Conservation (phyloP, 92 coral and sea anemone species). For the Palythoa grandiflora region DNA sequence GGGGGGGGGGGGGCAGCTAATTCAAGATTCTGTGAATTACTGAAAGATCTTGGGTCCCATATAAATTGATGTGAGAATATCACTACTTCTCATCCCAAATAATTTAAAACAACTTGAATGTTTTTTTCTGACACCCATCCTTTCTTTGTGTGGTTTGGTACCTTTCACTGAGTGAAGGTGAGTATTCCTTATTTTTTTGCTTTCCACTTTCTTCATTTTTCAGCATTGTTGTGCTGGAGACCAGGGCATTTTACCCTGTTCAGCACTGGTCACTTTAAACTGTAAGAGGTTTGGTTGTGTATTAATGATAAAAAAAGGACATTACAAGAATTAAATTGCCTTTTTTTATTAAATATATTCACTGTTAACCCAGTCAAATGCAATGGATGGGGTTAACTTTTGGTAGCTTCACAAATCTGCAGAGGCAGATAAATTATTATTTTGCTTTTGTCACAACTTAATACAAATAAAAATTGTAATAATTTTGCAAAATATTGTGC, state of each 20-base stretch:
- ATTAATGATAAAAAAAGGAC: too few species aligned
- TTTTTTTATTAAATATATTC: too few species aligned
- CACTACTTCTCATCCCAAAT: background rate
- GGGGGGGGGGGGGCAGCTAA: background rate
- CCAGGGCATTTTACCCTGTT: background rate
- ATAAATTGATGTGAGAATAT: background rate
- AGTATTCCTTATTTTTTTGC: background rate
- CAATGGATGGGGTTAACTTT: too few species aligned
- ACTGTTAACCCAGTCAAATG: too few species aligned
- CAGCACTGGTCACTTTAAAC: background rate
- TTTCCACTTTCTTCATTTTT: background rate
- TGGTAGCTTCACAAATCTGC: too few species aligned
- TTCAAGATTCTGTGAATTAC: background rate
- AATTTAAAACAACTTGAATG: background rate
- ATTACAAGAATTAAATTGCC: too few species aligned
- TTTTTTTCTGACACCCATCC: background rate
- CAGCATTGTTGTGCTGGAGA: background rate
- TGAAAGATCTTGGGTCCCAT: background rate
- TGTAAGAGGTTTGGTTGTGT: background rate
- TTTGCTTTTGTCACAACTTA: too few species aligned
- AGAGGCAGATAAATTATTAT: too few species aligned
- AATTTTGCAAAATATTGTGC: too few species aligned
- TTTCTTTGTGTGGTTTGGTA: background rate
- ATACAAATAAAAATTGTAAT: too few species aligned
- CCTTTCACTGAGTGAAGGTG: background rate